phyloP scores from a whole-genome alignment of 2,888 invertebrate species.

The Lepidochrysops patricia region DNA sequence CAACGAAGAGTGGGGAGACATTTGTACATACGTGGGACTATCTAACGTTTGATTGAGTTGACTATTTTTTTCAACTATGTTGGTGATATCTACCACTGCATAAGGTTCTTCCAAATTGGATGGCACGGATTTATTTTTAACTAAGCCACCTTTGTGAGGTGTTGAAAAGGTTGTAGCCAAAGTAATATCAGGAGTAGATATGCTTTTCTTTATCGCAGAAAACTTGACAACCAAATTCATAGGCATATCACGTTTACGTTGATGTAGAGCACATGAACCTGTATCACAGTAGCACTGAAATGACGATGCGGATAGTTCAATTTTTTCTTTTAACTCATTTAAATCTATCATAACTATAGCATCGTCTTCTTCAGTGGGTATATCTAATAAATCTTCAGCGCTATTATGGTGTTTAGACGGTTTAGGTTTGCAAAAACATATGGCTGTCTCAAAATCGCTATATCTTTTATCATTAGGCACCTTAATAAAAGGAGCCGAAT shows the following conservation, averaged over 20 bases:
- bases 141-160: slow-evolving; percentile 34
- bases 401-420: slow-evolving; percentile 58
- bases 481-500: slow-evolving; percentile 48
- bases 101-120: slow-evolving; percentile 55
- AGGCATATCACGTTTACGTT: slow-evolving; percentile 43
- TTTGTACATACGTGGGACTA: slow-evolving; percentile 40
- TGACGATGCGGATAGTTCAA: slow-evolving; percentile 47
- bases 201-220: slow-evolving; percentile 61
- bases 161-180: slow-evolving; percentile 48
- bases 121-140: slow-evolving; percentile 56
- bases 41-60: slow-evolving; percentile 17
- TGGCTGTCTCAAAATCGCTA: slow-evolving; percentile 63
- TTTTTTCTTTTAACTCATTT: slow-evolving; percentile 38
- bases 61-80: slow-evolving; percentile 40
- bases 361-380: slow-evolving; percentile 34
- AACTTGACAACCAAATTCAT: slow-evolving; percentile 54
- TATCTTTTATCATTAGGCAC: slow-evolving; percentile 42
- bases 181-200: slow-evolving; percentile 64
- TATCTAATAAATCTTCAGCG: slow-evolving; percentile 59
- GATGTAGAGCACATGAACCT: slow-evolving; percentile 50
- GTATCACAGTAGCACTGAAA: slow-evolving; percentile 66
- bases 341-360: slow-evolving; percentile 48
- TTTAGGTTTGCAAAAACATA: slow-evolving; percentile 62
- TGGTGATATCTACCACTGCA: slow-evolving; percentile 45
- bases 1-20: slow-evolving; percentile 50